Evolutionary conservation across 2,888 invertebrate species (phyloP), one percentile per base, ranked within the genome.

Genomic region (Bellardia bayeri): DNA sequence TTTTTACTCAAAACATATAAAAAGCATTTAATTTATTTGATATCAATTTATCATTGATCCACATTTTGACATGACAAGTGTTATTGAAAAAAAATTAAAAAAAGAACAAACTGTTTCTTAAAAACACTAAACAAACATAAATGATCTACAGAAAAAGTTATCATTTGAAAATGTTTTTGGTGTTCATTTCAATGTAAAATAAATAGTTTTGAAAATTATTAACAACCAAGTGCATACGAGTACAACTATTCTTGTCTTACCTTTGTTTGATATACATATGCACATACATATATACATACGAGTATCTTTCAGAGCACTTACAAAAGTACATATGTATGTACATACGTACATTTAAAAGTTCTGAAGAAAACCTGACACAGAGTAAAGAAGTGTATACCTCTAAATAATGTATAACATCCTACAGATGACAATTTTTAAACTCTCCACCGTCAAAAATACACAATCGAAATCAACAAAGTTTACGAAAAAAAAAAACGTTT

Each of bases 41-140:
- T 82, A 82, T 58, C 75, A 79, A 56, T 68, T 74, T 82, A 74
- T 69, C 86, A 86, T 82, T 82, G 82, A 86, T 79, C 82, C 79
- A 86, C 63, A 61, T 86, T 78, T 76, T 51, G 69, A 74, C 58
- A 74, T 74, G 78, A 74, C 69, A 79, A 63, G 40, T 79, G 84
- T 76, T 83, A 71, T 69, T 71, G 58, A 79, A 72, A 71, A 71
- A 63, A 76, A 37, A 64, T 13, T 63, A 2, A 75, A 13, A 51
- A 54, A 40, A 16, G 16, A 42, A 66, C 9, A 64, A 64, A 66
- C 40, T 40, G 23, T n/a, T 37, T 63, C 6, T 3, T 33, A 42
- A 42, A 6, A 68, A 45, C 30, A 54, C 4, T 42, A 68, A 68
- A 68, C 23, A 61, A 13, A 49, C 11, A 54, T 11, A 45, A 68